A percentile compares a stretch with the other conserved stretches of the same genome.
phyloP scores from a whole-genome alignment of 2,797 vertebrate genomes.

The Myotis planiceps region DNA sequence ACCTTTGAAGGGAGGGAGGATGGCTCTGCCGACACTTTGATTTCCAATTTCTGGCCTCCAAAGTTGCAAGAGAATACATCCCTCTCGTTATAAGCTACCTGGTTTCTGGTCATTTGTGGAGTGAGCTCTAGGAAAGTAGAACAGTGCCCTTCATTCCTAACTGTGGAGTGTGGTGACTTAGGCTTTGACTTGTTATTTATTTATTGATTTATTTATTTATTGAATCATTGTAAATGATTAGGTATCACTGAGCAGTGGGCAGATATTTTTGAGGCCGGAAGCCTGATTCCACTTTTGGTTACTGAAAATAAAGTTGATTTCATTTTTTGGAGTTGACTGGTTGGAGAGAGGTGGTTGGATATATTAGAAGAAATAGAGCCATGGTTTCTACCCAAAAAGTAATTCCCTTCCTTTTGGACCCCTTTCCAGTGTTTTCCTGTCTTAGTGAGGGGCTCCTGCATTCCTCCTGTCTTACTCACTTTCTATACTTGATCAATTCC shows the following conservation, averaged over 20 bases:
- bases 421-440: background rate
- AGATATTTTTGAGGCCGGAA: background rate
- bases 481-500: background rate
- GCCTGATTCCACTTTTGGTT: background rate
- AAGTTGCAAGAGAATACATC: background rate
- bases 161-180: background rate
- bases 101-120: background rate
- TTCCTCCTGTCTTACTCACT: background rate
- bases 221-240: background rate
- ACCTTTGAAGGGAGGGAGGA: background rate
- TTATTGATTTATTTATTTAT: no score
- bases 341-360: background rate
- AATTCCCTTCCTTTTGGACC: background rate
- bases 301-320: background rate
- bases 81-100: background rate
- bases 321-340: background rate
- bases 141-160: background rate
- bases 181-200: background rate
- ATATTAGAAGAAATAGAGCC: background rate
- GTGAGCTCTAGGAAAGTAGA: background rate
- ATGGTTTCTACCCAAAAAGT: background rate
- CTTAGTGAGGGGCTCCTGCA: background rate
- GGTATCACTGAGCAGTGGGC: background rate
- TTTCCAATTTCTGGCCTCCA: background rate
- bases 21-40: background rate